Percentiles rank a stretch among this genome's conserved stretches.
Conservation (phyloP, 2,888 invertebrate species). For the Agonopterix alstromeriana region DNA sequence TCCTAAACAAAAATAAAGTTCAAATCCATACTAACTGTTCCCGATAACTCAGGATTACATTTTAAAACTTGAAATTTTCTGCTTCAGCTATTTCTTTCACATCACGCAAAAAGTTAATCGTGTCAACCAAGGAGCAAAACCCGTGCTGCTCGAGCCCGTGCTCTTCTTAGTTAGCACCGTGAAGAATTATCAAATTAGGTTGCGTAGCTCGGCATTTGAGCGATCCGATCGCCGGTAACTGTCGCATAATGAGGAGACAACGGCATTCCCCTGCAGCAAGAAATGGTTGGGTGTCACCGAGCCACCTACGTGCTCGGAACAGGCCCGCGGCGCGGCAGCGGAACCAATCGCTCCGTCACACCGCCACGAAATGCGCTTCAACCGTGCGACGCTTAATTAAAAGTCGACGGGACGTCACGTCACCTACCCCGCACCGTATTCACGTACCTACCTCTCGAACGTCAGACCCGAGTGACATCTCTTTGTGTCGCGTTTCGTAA, state of each 20-base stretch:
- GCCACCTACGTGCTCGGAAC: conserved; percentile 60
- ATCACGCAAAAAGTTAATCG: conserved; percentile 35
- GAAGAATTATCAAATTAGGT: conserved; percentile 64
- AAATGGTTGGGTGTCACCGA: conserved; percentile 58
- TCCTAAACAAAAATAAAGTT: neutral
- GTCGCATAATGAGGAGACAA: conserved; percentile 65
- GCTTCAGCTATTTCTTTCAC: conserved; percentile 26
- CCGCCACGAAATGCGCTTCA: conserved; percentile 57
- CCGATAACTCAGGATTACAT: conserved; percentile 2
- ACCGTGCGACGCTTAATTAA: conserved; percentile 67
- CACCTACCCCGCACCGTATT: conserved; percentile 38
- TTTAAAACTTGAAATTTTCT: conserved; percentile 28
- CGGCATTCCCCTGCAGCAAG: conserved; percentile 53
- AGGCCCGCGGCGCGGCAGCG: conserved; percentile 48
- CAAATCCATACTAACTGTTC: conserved; percentile 6
- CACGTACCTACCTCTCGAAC: conserved; percentile 33
- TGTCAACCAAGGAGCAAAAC: conserved; percentile 27
- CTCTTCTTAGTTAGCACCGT: conserved; percentile 45
- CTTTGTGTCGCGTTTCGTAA: conserved; percentile 52
- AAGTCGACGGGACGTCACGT: conserved; percentile 64
- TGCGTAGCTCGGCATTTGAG: conserved; percentile 54
- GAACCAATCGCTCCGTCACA: conserved; percentile 68
- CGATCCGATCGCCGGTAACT: conserved; percentile 53
- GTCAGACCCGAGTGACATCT: conserved; percentile 47
- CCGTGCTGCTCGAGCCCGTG: conserved; percentile 43